Base-by-base conservation (phyloP, 2,888 invertebrate genomes). In the Lepetodrilus schrolli region DNA sequence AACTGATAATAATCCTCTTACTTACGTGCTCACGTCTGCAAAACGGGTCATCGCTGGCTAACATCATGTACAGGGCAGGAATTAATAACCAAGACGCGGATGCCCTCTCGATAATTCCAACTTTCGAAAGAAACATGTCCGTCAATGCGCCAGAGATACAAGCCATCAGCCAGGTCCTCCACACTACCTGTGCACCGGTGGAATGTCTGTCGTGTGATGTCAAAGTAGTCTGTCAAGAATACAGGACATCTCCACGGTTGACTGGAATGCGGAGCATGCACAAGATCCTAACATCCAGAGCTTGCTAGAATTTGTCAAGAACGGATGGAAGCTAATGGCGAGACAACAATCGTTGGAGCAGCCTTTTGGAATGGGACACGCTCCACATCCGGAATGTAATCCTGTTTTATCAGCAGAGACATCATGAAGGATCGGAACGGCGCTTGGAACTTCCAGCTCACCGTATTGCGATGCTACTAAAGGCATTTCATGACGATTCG, bases 1-100 rank as follows among this genome's bases (percentile, higher is more conserved):
- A 13, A 79, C 79, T 4, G 79, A 79, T 34, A 66, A 66, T 20
- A 66, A 34, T 34, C 66, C 37, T 4, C 7, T 50, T 2, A 50
- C 50, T 80, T 37, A 37, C 37, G 37, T 37, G 7, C 37, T 37
- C 37, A 37, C 37, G 37, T 7, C 37, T 37, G 37, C 37, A 37
- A 37, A 37, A 37, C 37, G 5, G 37, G 37, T 37, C 37, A 37
- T 37, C 37, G 37, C 7, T 37, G 37, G 37, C 37, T 37, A 10
- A 10, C 37, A 37, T 37, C 10, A 37, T 10, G 5, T 37, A 37
- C 10, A 5, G 37, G 5, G 7, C 5, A 10, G 37, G 37, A 37
- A 10, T 10, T 7, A 5, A 10, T 7, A 37, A 37, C 37, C 37
- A 37, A 37, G 37, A 37, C 10, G 37, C 37, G 5, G 37, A 37